Conservation (phyloP, 2,797 vertebrate species). For the Melanotaenia pygmaea region DNA sequence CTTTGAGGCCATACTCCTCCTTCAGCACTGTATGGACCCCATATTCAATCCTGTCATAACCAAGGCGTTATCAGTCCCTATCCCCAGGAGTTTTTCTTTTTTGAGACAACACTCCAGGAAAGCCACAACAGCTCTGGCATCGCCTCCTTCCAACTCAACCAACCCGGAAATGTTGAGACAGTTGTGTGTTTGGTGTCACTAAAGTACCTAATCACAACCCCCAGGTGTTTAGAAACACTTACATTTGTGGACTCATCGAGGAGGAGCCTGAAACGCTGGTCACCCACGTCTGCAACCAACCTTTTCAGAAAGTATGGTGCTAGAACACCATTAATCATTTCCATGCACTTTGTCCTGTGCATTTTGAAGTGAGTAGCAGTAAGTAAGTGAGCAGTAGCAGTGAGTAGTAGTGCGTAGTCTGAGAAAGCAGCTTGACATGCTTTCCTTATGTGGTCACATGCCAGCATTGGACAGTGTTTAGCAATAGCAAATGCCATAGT, state of each 20-base stretch:
- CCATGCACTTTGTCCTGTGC: slow-evolving; percentile 19
- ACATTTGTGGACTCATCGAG: slow-evolving; percentile 29
- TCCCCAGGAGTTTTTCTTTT: slow-evolving; percentile 34
- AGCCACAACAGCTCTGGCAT: slow-evolving; percentile 26
- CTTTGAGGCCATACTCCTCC: slow-evolving; percentile 39
- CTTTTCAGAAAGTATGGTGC: no score
- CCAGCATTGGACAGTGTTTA: slow-evolving; percentile 36
- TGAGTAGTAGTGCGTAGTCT: slow-evolving; percentile 13
- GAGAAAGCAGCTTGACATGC: slow-evolving; percentile 38
- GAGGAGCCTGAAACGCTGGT: not conserved
- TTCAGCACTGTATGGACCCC: slow-evolving; percentile 46
- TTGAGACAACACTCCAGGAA: slow-evolving; percentile 8
- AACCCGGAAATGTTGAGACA: slow-evolving; percentile 10
- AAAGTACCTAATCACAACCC: slow-evolving; percentile 22
- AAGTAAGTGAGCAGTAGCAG: no score
- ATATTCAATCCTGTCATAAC: slow-evolving; percentile 49
- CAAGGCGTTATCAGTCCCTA: slow-evolving; percentile 49
- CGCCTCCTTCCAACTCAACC: slow-evolving; percentile 17
- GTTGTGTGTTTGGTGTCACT: no score
- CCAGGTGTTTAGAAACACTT: slow-evolving; percentile 14
- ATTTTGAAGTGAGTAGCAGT: slow-evolving; percentile 35
- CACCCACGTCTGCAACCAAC: no score
- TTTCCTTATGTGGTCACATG: slow-evolving; percentile 35
- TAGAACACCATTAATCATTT: no score
- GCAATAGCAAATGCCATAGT: not conserved